phyloP scores from a whole-genome alignment of 2,888 invertebrate genomes.

The Prenolepis imparis region DNA sequence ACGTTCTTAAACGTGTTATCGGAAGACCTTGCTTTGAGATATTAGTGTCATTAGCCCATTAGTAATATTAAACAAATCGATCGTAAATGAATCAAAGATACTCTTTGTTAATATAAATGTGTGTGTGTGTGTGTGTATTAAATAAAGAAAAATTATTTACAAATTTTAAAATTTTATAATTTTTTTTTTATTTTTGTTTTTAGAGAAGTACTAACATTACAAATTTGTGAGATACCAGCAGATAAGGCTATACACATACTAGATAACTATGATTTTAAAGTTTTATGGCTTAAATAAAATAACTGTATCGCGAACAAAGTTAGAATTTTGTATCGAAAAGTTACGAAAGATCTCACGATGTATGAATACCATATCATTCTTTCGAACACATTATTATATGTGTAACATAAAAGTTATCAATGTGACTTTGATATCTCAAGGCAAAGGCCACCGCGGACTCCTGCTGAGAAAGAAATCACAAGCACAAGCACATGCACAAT shows the following conservation, averaged over 20 bases:
- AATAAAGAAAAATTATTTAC: neutral
- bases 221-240: too few species aligned
- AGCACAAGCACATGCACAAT: constrained; percentile 63
- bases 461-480: constrained; percentile 48
- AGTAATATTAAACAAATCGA: neutral
- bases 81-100: too few species aligned
- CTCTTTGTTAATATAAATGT: neutral
- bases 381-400: neutral
- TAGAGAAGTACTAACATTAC: too few species aligned
- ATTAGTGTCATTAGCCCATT: neutral
- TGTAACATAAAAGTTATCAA: constrained; percentile 4
- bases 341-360: neutral
- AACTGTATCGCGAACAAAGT: neutral
- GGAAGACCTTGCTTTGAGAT: constrained; percentile 24
- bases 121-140: too few species aligned
- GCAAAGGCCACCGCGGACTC: constrained; percentile 32
- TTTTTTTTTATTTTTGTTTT: too few species aligned
- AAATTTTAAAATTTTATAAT: neutral
- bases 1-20: constrained; percentile 53
- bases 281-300: neutral
- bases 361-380: neutral
- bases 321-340: neutral
- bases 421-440: constrained; percentile 24
- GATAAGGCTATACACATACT: too few species aligned
- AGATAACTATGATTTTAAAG: neutral